Evolutionary conservation across 2,888 invertebrate genomes (phyloP).

Genomic region (Dynastes hyllus): DNA sequence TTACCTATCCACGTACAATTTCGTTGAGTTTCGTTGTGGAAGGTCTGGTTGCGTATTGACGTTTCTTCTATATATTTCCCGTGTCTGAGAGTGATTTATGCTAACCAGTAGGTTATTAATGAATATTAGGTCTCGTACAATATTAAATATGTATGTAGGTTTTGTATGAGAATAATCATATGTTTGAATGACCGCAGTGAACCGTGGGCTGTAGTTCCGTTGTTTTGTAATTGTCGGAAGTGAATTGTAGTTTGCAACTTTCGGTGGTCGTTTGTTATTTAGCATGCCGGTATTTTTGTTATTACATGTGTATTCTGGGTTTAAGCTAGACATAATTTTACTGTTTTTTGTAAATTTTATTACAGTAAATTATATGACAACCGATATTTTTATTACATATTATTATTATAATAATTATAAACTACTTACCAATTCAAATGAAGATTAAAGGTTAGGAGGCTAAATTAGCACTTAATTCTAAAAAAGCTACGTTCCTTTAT

Average conservation of each 20-base stretch:
- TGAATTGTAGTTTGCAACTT: slow-evolving; percentile 34
- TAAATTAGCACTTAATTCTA: no score
- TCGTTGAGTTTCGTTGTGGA: slow-evolving; percentile 52
- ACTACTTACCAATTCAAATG: no score
- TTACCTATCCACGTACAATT: no score
- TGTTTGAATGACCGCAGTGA: slow-evolving; percentile 58
- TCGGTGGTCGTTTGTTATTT: background rate
- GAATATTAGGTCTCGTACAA: slow-evolving; percentile 57
- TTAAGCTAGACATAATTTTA: no score
- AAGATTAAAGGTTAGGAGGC: no score
- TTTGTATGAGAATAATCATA: slow-evolving; percentile 57
- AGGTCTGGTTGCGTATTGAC: slow-evolving; percentile 53
- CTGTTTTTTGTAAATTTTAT: no score
- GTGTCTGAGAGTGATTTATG: slow-evolving; percentile 58
- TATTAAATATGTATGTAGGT: slow-evolving; percentile 57
- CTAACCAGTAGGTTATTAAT: slow-evolving; percentile 59
- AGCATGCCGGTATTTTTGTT: no score
- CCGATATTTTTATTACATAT: no score
- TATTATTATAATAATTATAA: no score
- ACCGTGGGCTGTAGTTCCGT: slow-evolving; percentile 64
- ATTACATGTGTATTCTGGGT: no score
- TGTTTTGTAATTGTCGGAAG: slow-evolving; percentile 62
- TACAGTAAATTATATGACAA: no score
- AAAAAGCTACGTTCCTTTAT: no score
- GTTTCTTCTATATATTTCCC: slow-evolving; percentile 50